Evolutionary conservation across 2,888 invertebrate genomes (phyloP), one percentile per base, ranked within the genome.

Genomic region (Coleophora deauratella): DNA sequence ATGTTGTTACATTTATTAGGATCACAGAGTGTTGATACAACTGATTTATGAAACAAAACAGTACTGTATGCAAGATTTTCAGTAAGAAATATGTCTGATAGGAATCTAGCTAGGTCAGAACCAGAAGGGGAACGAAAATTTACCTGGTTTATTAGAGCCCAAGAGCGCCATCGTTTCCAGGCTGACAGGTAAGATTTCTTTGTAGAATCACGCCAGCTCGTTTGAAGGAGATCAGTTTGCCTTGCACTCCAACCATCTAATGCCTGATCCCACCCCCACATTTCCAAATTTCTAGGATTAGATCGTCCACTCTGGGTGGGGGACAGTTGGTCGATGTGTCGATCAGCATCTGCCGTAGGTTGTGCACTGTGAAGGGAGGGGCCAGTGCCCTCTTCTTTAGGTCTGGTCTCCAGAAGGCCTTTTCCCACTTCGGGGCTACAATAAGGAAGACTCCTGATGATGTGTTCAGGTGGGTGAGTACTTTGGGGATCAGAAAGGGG

Each of bases 371-470:
- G 33, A 43, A 36, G 8, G 48, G 48, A 8, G 46, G 33, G 34
- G 41, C 45, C 14, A 45, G 33, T 2, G 51, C 45, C 32, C 60
- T 33, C 1, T 41, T 14, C 36, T 46, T 50, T 7, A 60, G 49
- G 35, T 62, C 59, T 9, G 57, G 38, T 38, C 50, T 44, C 47
- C 49, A 51, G 36, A 52, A 55, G 0, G 55, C 56, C n/a, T 42
- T 45, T 7, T 51, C 38, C 60, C 60, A 62, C 8, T 51, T 43
- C n/a, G 58, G 55, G 1, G 43, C 46, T 32, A 57, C 45, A 33
- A 52, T 10, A 6, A 51, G 33, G 27, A 15, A 44, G 13, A 34
- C 27, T 10, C 42, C 42, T 10, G 1, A 8, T 11, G 47, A 43
- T 3, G 30, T 13, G 33, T 49, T 52, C 12, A 52, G 41, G 21